Conservation (phyloP, 2,888 invertebrate species). For the Tricholauxania praeusta region DNA sequence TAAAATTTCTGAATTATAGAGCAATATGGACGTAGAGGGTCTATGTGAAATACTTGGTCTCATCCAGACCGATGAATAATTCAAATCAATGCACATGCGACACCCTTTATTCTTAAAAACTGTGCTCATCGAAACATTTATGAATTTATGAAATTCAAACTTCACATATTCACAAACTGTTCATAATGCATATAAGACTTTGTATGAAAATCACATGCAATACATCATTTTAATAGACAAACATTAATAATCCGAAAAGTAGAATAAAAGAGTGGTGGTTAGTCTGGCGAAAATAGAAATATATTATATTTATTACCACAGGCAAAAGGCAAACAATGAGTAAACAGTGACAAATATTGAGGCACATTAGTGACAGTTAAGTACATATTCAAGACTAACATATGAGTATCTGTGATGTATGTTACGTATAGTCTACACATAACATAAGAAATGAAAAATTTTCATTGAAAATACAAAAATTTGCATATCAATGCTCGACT, state of each 20-base stretch:
- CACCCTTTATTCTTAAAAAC: too few species aligned
- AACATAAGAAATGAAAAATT: background rate
- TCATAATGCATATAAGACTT: background rate
- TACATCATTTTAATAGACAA: constrained; percentile 45
- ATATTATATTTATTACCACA: constrained; percentile 2
- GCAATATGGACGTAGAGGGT: too few species aligned
- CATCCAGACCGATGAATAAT: too few species aligned
- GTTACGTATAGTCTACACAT: background rate
- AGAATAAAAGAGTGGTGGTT: constrained; percentile 3
- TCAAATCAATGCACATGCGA: too few species aligned
- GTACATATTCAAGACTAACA: background rate
- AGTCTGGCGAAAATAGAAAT: background rate
- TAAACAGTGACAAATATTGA: constrained; percentile 45
- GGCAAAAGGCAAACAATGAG: constrained; percentile 41
- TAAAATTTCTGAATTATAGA: too few species aligned
- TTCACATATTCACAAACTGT: background rate
- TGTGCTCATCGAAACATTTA: too few species aligned
- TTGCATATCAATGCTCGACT: constrained; percentile 42
- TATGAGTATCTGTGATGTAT: background rate
- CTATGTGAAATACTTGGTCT: too few species aligned
- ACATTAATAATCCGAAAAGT: constrained; percentile 42
- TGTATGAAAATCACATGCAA: constrained; percentile 33
- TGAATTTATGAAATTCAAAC: too few species aligned
- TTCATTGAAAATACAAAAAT: constrained; percentile 24
- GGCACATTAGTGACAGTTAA: constrained; percentile 44